Evolutionary conservation across 1,140 invertebrate species (phyloP).

Genomic region (Conopomorpha cramerella): DNA sequence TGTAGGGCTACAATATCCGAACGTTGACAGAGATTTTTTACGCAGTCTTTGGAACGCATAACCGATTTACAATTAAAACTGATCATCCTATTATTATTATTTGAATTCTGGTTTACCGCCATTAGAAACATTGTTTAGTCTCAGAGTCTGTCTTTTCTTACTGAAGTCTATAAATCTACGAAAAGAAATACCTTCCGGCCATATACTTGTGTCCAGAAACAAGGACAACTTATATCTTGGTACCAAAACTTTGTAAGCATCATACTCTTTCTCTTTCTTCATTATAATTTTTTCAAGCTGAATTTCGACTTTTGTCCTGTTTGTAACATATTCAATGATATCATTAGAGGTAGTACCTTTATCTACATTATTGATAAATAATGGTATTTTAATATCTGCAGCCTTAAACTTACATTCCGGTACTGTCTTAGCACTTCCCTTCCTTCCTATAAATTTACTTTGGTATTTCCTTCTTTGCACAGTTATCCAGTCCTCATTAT

Average conservation of each 20-base stretch:
- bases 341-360: background rate
- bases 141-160: background rate
- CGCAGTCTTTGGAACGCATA: background rate
- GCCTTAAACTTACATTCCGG: background rate
- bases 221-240: background rate
- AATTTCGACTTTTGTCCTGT: background rate
- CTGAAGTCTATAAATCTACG: background rate
- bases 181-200: constrained; percentile 2
- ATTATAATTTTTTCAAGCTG: background rate
- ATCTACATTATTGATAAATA: background rate
- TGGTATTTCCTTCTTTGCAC: background rate
- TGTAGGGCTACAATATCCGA: constrained; percentile 2
- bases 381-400: background rate
- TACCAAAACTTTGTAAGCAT: constrained; percentile 1
- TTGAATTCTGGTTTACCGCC: background rate
- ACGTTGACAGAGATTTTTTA: background rate
- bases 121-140: background rate
- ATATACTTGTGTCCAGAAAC: background rate
- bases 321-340: background rate
- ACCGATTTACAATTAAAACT: constrained; percentile 3
- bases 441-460: background rate
- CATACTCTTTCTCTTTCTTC: background rate
- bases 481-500: background rate
- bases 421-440: background rate
- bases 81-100: background rate